Evolutionary conservation across 2,888 invertebrate species (phyloP).

Genomic region (Apodemia mormo): DNA sequence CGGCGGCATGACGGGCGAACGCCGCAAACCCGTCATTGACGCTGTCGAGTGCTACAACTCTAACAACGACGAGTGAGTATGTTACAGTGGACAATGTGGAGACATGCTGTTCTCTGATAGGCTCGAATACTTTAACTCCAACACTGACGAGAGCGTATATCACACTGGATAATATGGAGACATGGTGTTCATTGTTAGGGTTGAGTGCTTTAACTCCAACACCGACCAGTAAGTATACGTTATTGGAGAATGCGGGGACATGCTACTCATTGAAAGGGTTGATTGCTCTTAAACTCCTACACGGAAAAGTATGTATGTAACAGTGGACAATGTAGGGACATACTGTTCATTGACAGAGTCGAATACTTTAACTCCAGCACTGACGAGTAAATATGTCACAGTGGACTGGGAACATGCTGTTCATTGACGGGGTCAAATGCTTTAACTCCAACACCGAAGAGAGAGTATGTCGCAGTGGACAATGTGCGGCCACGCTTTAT

Average conservation of each 20-base stretch:
- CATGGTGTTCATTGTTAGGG: slow-evolving; percentile 78
- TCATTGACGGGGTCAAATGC: neutral
- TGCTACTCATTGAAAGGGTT: too few relatives aligned
- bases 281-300: slow-evolving; percentile 41
- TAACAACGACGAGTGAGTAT: slow-evolving; percentile 79
- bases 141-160: neutral
- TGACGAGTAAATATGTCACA: slow-evolving; percentile 73
- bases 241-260: neutral
- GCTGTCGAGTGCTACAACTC: slow-evolving; percentile 85
- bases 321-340: too few relatives aligned
- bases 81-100: neutral
- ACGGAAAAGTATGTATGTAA: too few relatives aligned
- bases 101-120: neutral
- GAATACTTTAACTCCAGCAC: too few relatives aligned
- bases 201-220: slow-evolving; percentile 84
- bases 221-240: slow-evolving; percentile 76
- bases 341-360: too few relatives aligned
- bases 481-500: too few relatives aligned
- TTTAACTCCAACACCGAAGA: neutral
- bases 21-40: slow-evolving; percentile 78
- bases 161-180: neutral
- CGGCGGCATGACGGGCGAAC: slow-evolving; percentile 85
- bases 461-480: neutral
- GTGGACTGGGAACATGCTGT: neutral
- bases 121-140: neutral